Conservation (phyloP, 2,888 invertebrate genomes). For the Synergus umbraculus region DNA sequence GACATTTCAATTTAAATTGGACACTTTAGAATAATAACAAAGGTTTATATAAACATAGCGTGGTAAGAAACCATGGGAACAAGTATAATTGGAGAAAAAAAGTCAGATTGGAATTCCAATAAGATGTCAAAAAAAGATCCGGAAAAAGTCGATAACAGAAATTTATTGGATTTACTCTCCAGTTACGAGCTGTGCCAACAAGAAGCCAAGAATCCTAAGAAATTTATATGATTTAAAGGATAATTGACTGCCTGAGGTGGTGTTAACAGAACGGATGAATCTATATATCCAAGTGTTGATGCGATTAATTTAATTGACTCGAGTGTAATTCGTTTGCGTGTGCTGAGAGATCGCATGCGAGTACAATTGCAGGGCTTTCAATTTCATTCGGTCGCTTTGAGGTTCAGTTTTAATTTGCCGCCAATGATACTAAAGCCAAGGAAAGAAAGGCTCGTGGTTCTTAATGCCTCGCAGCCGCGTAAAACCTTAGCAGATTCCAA, state of each 20-base stretch:
- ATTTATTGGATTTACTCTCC: not conserved
- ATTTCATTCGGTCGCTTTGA: constrained; percentile 67
- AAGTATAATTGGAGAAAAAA: not conserved
- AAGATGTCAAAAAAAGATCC: too few species aligned
- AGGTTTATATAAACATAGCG: not conserved
- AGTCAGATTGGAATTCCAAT: too few species aligned
- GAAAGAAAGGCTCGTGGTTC: constrained; percentile 57
- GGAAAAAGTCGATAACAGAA: too few species aligned
- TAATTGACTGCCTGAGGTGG: not conserved
- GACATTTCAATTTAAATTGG: not conserved
- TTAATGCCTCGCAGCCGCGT: constrained; percentile 55
- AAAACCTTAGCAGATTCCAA: constrained; percentile 60
- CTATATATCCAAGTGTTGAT: constrained; percentile 2
- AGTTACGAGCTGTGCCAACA: not conserved
- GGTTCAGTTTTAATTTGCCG: constrained; percentile 66
- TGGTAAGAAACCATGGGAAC: not conserved
- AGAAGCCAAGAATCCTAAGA: not conserved
- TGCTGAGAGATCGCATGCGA: constrained; percentile 50
- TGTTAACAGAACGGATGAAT: not conserved
- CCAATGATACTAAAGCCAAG: constrained; percentile 68
- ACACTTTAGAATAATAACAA: not conserved
- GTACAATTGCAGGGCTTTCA: constrained; percentile 57
- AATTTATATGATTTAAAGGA: not conserved
- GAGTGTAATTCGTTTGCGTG: constrained; percentile 60
- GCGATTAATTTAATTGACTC: constrained; percentile 61